Conservation (phyloP, 2,888 invertebrate genomes). For the Pachymerium ferrugineum region DNA sequence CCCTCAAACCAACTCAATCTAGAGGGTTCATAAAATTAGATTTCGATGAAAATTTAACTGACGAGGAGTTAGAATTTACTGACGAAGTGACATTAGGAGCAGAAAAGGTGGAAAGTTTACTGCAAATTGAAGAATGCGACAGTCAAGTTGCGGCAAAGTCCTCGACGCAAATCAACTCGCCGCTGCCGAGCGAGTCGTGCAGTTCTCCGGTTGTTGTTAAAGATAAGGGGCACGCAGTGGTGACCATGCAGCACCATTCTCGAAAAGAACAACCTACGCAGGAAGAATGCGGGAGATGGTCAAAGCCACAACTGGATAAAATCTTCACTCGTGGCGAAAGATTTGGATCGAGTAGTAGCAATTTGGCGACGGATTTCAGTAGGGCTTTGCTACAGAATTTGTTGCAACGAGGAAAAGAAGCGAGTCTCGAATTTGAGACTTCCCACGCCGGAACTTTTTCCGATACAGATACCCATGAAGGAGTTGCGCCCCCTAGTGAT, state of each 20-base stretch:
- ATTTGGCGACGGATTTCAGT: slow-evolving; percentile 17
- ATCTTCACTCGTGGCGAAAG: background rate
- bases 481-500: background rate
- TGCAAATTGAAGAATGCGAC: too few species aligned
- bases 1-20: background rate
- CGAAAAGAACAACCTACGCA: background rate
- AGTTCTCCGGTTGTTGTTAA: background rate
- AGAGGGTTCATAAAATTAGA: background rate
- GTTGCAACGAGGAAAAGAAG: background rate
- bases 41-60: background rate
- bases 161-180: background rate
- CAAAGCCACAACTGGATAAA: slow-evolving; percentile 10
- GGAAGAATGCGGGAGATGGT: background rate
- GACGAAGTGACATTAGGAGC: background rate
- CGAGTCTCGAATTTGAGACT: background rate
- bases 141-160: background rate
- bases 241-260: background rate
- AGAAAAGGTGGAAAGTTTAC: background rate
- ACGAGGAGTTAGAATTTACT: background rate
- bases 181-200: background rate
- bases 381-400: slow-evolving; percentile 7
- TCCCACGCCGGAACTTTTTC: slow-evolving; percentile 4
- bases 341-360: background rate
- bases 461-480: background rate
- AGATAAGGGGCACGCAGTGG: background rate